Evolutionary conservation across 1,140 invertebrate genomes (phyloP), one percentile per base, ranked within the genome.

Genomic region (Anastrepha ludens): DNA sequence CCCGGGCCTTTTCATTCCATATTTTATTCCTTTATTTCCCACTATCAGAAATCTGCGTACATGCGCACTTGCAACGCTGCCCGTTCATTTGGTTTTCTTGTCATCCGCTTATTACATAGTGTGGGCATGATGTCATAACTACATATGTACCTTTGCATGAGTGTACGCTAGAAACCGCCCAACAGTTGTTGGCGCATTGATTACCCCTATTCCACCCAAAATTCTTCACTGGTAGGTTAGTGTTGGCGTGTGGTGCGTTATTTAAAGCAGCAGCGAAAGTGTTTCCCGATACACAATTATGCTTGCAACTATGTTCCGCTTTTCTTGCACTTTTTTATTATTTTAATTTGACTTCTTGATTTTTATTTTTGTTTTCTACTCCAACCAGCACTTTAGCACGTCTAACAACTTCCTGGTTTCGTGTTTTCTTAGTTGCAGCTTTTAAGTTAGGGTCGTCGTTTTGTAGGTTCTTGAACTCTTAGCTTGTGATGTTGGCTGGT

Each of bases 71-170:
- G 0, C 17, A n/a, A n/a, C 47, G 6, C 17, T 55, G 74, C 47
- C n/a, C 5, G 39, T 44, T 81, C 44, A 29, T 81, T 81, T 47
- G 67, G 39, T 47, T 74, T 29, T 81, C 8, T 81, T 81, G 50
- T 20, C 74, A 11, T 81, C 20, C 47, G 44, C 20, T 20, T 41
- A 29, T 81, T 55, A 29, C 2, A 29, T n/a, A 8, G 47, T 81
- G 44, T 81, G 74, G 15, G 74, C 13, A 81, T 81, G 74, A 81
- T 81, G 74, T 81, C 74, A 81, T 55, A 55, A 9, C 44, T 62
- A 62, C 60, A 29, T 29, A 29, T 29, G 29, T 29, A 29, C 29
- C 29, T 29, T 29, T 29, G 29, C 7, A 58, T 50, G n/a, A 41
- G 11, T 20, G n/a, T 55, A 81, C 15, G 17, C 44, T 9, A 81